Percentiles rank a stretch among this genome's conserved stretches.
These are phyloP conservation scores for Drosophila paranaensis DNA, from an alignment of 2,888 invertebrate species.

Conservation along the genomic window DNA sequence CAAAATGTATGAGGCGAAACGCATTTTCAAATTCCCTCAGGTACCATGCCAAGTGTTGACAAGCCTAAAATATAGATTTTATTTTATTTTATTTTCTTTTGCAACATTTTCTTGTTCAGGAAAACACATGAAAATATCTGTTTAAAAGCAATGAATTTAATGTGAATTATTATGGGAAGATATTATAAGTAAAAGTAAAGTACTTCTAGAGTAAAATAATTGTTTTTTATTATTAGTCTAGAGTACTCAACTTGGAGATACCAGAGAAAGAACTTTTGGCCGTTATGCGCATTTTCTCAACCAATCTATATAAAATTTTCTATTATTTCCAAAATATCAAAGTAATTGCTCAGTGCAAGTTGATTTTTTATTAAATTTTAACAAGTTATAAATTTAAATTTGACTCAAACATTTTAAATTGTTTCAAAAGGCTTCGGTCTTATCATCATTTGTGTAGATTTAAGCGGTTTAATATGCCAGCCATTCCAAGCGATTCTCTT, in stretches of 20 bases:
- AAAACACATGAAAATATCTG: background rate
- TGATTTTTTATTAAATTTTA: no score
- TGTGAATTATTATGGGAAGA: background rate
- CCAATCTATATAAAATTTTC: no score
- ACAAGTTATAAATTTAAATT: background rate
- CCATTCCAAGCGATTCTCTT: background rate
- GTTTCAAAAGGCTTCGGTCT: background rate
- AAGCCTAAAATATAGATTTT: slow-evolving; percentile 3
- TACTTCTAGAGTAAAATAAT: background rate
- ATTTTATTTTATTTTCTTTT: background rate
- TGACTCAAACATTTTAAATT: background rate
- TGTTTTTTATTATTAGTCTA: no score
- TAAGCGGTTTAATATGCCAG: background rate
- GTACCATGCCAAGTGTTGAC: background rate
- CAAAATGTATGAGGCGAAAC: slow-evolving; percentile 6
- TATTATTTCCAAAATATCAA: no score
- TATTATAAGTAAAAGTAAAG: background rate
- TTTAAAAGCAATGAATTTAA: background rate
- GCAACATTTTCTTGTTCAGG: background rate
- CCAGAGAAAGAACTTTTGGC: no score
- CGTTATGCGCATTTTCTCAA: no score
- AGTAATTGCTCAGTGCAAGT: no score
- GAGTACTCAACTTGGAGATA: no score
- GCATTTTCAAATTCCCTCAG: background rate
- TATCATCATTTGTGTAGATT: background rate